Evolutionary conservation across 2,888 invertebrate genomes (phyloP).

Genomic region (Cryptocheilus praepositus): DNA sequence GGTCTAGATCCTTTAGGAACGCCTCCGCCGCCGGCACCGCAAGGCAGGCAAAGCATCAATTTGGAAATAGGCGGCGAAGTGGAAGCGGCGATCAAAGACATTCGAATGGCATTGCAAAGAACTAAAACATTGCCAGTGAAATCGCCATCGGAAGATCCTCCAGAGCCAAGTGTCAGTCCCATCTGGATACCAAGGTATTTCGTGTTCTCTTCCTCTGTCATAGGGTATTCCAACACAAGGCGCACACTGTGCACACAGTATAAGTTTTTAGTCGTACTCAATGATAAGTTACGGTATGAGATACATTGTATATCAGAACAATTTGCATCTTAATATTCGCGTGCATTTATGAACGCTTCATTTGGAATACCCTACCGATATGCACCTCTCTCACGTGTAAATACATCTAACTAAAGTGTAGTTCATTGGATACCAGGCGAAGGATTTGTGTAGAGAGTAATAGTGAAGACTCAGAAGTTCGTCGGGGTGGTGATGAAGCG

Average conservation of each 20-base stretch:
- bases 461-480: slow-evolving; percentile 70
- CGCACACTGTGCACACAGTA: too few relatives aligned
- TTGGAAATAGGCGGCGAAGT: slow-evolving; percentile 70
- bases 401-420: slow-evolving; percentile 73
- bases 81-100: slow-evolving; percentile 87
- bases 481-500: slow-evolving; percentile 68
- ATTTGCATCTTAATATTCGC: background rate
- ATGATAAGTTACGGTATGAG: background rate
- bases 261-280: too few relatives aligned
- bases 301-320: too few relatives aligned
- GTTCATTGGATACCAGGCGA: slow-evolving; percentile 73
- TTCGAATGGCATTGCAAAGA: slow-evolving; percentile 86
- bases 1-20: slow-evolving; percentile 82
- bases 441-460: slow-evolving; percentile 71
- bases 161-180: slow-evolving; percentile 78
- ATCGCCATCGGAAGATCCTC: slow-evolving; percentile 75
- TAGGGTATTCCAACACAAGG: slow-evolving; percentile 40
- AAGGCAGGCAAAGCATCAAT: slow-evolving; percentile 68
- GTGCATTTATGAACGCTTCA: background rate
- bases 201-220: slow-evolving; percentile 12
- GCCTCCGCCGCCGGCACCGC: slow-evolving; percentile 72
- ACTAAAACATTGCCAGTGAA: slow-evolving; percentile 81
- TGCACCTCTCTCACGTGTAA: slow-evolving; percentile 46
- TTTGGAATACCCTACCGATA: slow-evolving; percentile 36
- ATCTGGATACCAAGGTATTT: slow-evolving; percentile 83